A percentile compares a stretch with the other conserved stretches of the same genome.
phyloP scores from a whole-genome alignment of 2,888 invertebrate genomes.

The Ochropleura leucogaster region DNA sequence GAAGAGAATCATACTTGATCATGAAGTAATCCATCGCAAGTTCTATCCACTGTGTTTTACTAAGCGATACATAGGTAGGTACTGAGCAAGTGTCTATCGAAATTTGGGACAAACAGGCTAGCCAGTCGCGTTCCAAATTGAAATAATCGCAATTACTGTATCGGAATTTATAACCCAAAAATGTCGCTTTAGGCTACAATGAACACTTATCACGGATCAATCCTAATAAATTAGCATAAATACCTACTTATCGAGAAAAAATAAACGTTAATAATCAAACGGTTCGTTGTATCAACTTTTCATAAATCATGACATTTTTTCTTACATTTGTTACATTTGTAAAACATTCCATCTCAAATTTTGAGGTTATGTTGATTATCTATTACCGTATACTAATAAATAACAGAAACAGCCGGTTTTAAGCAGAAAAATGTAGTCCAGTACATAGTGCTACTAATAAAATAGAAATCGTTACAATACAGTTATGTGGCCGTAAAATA shows the following conservation, averaged over 20 bases:
- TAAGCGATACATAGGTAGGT: not conserved
- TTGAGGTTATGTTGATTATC: constrained; percentile 46
- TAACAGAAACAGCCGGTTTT: constrained; percentile 62
- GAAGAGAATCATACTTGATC: not conserved
- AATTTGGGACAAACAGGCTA: constrained; percentile 18
- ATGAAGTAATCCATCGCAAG: not conserved
- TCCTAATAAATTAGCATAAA: constrained; percentile 42
- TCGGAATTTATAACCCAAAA: constrained; percentile 47
- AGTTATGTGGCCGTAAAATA: constrained; percentile 73
- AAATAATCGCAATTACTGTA: constrained; percentile 48
- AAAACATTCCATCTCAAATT: constrained; percentile 48
- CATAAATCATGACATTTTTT: constrained; percentile 19
- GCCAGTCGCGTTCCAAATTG: constrained; percentile 24
- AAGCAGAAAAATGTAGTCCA: constrained; percentile 66
- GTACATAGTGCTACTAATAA: constrained; percentile 62
- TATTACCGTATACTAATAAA: constrained; percentile 54
- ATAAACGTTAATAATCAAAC: constrained; percentile 15
- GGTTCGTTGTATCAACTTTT: constrained; percentile 4
- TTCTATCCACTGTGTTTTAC: constrained; percentile 1
- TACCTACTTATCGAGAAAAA: constrained; percentile 26
- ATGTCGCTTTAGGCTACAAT: constrained; percentile 43
- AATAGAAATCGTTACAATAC: constrained; percentile 70
- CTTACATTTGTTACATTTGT: constrained; percentile 41
- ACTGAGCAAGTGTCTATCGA: not conserved
- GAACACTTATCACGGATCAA: constrained; percentile 26